Percentiles rank a stretch among this genome's conserved stretches.
phyloP scores from a whole-genome alignment of 2,888 invertebrate species.

The Panzeria rudis region DNA sequence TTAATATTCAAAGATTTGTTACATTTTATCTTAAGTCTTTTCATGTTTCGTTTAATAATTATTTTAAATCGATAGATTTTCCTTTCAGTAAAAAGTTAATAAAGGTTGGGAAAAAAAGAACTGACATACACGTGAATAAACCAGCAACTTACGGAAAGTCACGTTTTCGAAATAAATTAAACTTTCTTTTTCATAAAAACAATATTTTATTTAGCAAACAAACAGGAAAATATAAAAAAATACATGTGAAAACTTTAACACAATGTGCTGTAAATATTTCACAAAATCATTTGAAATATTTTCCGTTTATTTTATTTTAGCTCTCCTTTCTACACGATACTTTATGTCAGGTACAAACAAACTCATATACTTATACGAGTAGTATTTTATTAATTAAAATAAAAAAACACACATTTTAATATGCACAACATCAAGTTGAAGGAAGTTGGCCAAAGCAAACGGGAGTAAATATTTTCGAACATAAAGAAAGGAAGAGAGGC shows the following conservation, averaged over 20 bases:
- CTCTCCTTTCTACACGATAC: not conserved
- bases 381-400: constrained; percentile 17
- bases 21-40: not conserved
- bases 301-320: not conserved
- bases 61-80: not conserved
- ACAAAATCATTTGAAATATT: constrained; percentile 20
- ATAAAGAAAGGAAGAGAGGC: not conserved
- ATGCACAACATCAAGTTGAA: not conserved
- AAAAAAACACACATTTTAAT: not conserved
- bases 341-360: too few relatives aligned
- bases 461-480: not conserved
- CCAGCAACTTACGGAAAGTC: constrained; percentile 14
- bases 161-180: constrained; percentile 58
- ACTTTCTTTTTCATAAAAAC: constrained; percentile 15
- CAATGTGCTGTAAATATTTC: constrained; percentile 32
- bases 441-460: not conserved
- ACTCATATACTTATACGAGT: not conserved
- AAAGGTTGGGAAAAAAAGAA: not conserved
- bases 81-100: not conserved
- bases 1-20: not conserved
- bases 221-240: constrained; percentile 13
- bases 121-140: not conserved
- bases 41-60: not conserved
- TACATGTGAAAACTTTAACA: constrained; percentile 25
- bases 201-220: constrained; percentile 4